phyloP scores from a whole-genome alignment of 2,113 vertebrate genomes.

The Cichladusa arquata region DNA sequence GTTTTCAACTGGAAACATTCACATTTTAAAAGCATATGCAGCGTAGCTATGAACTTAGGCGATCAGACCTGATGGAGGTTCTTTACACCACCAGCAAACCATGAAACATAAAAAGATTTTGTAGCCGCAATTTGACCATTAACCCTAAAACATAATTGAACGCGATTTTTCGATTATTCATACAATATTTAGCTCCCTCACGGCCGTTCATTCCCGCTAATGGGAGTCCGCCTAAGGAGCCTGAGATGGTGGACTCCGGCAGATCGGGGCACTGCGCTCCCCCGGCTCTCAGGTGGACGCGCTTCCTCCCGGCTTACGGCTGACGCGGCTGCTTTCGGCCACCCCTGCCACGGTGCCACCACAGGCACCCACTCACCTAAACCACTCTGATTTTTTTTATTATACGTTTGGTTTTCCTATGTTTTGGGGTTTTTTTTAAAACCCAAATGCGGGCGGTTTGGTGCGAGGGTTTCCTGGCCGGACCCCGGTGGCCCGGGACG shows the following conservation, averaged over 20 bases:
- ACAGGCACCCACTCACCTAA: not conserved
- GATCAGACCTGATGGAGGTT: constrained; percentile 69
- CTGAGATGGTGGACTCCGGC: not conserved
- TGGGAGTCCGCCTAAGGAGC: not conserved
- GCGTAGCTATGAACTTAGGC: constrained; percentile 59
- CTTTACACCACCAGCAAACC: constrained; percentile 71
- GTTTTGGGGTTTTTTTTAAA: not conserved
- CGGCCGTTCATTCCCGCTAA: constrained; percentile 36
- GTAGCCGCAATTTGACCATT: constrained; percentile 73
- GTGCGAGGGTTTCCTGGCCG: not conserved
- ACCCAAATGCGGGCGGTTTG: not conserved
- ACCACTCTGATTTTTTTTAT: not conserved
- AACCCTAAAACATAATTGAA: constrained; percentile 76
- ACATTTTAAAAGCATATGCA: constrained; percentile 79
- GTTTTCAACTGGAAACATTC: constrained; percentile 78
- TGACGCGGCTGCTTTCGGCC: not conserved
- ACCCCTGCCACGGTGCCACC: not conserved
- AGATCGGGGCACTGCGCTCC: not conserved
- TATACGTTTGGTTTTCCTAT: too few species aligned
- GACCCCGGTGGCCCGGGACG: not conserved
- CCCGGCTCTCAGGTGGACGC: not conserved
- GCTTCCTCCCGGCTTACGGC: accelerated
- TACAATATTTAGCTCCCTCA: constrained; percentile 54
- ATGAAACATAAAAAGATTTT: constrained; percentile 76
- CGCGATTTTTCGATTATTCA: constrained; percentile 62